A percentile compares a stretch with the other conserved stretches of the same genome.
Evolutionary conservation across 2,113 vertebrate species (phyloP).

Genomic region (Zapornia atra): DNA sequence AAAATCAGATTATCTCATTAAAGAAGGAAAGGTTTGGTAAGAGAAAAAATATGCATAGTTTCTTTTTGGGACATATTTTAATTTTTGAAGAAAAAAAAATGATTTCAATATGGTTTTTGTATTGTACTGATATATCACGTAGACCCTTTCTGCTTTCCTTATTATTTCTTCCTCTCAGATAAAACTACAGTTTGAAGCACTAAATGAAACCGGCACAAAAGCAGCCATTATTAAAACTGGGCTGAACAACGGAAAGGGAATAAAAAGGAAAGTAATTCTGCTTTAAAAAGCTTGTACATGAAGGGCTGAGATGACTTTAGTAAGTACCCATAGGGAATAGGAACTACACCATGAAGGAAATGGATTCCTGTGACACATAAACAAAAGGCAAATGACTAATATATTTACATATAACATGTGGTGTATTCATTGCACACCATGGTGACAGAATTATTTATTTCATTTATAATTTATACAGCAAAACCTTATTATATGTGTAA

Average conservation of each 20-base stretch:
- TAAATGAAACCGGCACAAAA: constrained; percentile 76
- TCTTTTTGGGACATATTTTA: constrained; percentile 68
- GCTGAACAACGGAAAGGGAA: constrained; percentile 52
- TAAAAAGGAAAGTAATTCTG: constrained; percentile 61
- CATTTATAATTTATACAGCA: constrained; percentile 83
- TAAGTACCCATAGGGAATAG: constrained; percentile 70
- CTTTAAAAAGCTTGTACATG: constrained; percentile 67
- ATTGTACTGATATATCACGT: constrained; percentile 72
- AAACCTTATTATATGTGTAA: constrained; percentile 85
- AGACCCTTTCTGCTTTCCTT: constrained; percentile 64
- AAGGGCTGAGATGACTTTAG: constrained; percentile 69
- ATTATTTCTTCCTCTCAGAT: constrained; percentile 21
- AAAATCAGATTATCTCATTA: constrained; percentile 70
- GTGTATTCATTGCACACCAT: constrained; percentile 78
- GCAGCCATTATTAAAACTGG: constrained; percentile 77
- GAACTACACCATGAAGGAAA: constrained; percentile 74
- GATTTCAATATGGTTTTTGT: constrained; percentile 73
- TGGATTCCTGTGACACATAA: constrained; percentile 79
- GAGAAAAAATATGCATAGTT: constrained; percentile 58
- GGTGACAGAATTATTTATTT: constrained; percentile 82
- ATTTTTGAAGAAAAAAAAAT: constrained; percentile 73
- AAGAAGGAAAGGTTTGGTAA: constrained; percentile 36
- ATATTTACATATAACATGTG: constrained; percentile 85
- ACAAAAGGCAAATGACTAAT: constrained; percentile 83
- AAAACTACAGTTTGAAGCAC: constrained; percentile 72